Base-by-base conservation (phyloP, 2,113 vertebrate species). In the Paedocypris sp. region DNA sequence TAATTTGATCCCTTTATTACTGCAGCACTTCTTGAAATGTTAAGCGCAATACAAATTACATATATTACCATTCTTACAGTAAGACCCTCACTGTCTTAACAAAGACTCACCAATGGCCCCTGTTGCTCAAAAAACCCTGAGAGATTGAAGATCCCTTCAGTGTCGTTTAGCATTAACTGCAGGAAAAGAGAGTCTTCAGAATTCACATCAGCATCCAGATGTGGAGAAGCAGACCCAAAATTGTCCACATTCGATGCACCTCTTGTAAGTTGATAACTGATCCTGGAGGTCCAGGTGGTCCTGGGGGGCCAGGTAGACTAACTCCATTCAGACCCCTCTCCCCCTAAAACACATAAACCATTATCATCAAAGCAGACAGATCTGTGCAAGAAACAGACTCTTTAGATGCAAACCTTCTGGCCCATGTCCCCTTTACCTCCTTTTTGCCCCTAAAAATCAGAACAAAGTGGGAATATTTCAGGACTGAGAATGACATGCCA, bases 271-370 rank as follows among this genome's bases (percentile, higher is more conserved):
- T 78, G 61, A 87, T 50, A 1, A 85, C 3, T 13, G 77, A 75
- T 50, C 93, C 94, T 0, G 90, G 90, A 1, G 86, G 87, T 29
- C 94, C 94, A 6, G 90, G 88, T 12, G 87, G 90, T 2, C 93
- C 94, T 1, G 91, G 90, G 0, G 84, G 88, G 3, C 93, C 94
- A 2, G 84, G 62, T 4, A 84, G 56, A 63, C 86, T 80, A 11
- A 56, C 51, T 11, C 91, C 93, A 0, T 93, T 82, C 11, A 58
- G 50, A 43, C 94, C 94, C 16, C 70, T 78, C 43, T 91, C 89
- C 11, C 94, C 94, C 94, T 98, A 33, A 60, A 69, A 74, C 45
- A 46, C n/a, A 56, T 0, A 41, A 25, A 4, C 1, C 25, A 32
- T 61, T 33, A 48, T 4, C 12, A 28, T 60, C 36, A 19, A 9